A percentile compares a stretch with the other conserved stretches of the same genome.
phyloP scores from a whole-genome alignment of 2,113 vertebrate species.

The Haplochromis burtoni region DNA sequence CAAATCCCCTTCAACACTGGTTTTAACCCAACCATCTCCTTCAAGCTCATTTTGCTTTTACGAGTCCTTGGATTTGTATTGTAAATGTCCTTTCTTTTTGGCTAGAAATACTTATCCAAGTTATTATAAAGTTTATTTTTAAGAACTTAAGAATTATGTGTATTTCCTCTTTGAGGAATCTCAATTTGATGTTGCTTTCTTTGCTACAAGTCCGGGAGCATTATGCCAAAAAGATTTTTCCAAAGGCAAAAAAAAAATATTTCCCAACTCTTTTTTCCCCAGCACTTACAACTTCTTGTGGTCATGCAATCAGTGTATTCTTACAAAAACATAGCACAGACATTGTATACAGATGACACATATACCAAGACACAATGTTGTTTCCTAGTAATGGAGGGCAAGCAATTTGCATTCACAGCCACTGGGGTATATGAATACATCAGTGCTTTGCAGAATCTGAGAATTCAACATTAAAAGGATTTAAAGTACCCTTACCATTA shows the following conservation, averaged over 20 bases:
- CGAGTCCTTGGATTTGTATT: not conserved
- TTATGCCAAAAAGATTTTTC: not conserved
- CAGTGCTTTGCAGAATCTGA: not conserved
- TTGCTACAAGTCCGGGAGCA: not conserved
- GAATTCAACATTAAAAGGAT: not conserved
- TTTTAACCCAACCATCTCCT: not conserved
- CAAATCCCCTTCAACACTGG: not conserved
- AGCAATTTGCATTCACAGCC: not conserved
- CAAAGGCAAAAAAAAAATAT: not conserved
- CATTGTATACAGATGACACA: not conserved
- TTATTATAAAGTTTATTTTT: not conserved
- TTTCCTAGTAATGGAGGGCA: not conserved
- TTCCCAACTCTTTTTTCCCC: not conserved
- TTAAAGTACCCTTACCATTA: not conserved
- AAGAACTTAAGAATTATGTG: not conserved
- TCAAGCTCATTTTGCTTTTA: not conserved
- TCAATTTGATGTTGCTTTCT: not conserved
- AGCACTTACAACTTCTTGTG: not conserved
- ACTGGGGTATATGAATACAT: not conserved
- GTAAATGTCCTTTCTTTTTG: not conserved
- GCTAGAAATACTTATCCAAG: not conserved
- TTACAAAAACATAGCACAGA: not conserved
- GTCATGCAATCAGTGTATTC: not conserved
- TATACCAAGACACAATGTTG: not conserved
- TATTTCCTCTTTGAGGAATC: not conserved